These are phyloP conservation scores for Microcebus lehilahytsara DNA, from an alignment of 2,113 vertebrate species.

Conservation along the genomic window DNA sequence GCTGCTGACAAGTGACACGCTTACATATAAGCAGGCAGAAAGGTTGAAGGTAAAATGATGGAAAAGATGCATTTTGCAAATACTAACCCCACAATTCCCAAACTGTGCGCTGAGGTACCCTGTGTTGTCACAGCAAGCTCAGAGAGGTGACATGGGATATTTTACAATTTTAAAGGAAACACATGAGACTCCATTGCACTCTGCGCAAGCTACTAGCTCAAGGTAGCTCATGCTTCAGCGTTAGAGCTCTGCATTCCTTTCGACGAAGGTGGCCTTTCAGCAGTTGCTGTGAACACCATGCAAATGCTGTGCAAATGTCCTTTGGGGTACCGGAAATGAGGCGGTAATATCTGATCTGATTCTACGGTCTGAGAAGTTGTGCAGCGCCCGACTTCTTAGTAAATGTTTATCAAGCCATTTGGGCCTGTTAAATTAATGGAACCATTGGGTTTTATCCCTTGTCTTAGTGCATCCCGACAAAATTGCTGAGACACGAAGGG, in stretches of 20 bases:
- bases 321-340: not conserved
- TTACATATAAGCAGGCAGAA: not conserved
- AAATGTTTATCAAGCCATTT: not conserved
- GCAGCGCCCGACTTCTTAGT: rapidly evolving
- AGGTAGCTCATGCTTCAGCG: rapidly evolving
- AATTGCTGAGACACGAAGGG: not conserved
- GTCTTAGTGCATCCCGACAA: not conserved
- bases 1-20: rapidly evolving
- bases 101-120: rapidly evolving
- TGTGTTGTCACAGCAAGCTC: not conserved
- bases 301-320: rapidly evolving
- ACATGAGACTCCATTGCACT: too few relatives aligned
- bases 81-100: not conserved
- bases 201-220: not conserved
- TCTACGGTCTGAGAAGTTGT: not conserved
- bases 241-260: not conserved
- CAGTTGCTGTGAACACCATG: not conserved
- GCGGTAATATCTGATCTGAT: not conserved
- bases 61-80: not conserved
- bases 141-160: not conserved
- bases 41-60: not conserved
- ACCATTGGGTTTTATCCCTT: not conserved
- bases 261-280: not conserved
- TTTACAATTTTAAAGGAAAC: not conserved
- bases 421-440: not conserved